Percentiles rank a stretch among this genome's conserved stretches.
These are phyloP conservation scores for Apamea sordens DNA, from an alignment of 2,888 invertebrate species.

Conservation along the genomic window DNA sequence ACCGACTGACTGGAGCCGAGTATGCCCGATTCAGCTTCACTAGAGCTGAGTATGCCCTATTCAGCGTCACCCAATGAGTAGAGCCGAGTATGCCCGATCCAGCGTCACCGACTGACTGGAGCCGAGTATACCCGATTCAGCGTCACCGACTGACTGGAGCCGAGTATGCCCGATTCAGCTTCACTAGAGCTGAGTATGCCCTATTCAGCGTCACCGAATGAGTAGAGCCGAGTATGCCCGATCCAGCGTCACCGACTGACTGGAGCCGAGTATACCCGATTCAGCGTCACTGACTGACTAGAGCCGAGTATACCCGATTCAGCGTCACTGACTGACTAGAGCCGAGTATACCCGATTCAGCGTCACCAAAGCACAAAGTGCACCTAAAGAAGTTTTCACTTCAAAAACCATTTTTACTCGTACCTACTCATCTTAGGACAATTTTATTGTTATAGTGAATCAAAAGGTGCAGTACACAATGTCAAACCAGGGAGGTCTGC, in stretches of 20 bases:
- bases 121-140: neutral
- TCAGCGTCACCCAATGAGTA: neutral
- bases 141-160: neutral
- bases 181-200: neutral
- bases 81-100: neutral
- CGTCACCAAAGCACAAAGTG: neutral
- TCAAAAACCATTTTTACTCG: neutral
- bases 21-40: neutral
- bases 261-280: neutral
- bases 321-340: neutral
- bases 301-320: neutral
- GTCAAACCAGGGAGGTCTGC: conserved; percentile 83
- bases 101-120: neutral
- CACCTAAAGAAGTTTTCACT: neutral
- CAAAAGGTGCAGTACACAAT: conserved; percentile 80
- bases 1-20: neutral
- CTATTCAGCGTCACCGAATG: neutral
- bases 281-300: neutral
- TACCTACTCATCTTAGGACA: neutral
- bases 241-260: neutral
- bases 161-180: neutral
- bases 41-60: neutral
- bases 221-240: neutral
- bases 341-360: neutral
- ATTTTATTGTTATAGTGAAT: conserved; percentile 45